These are phyloP conservation scores for Cyphomyrus discorhynchus DNA, from an alignment of 2,113 vertebrate genomes.

Conservation along the genomic window DNA sequence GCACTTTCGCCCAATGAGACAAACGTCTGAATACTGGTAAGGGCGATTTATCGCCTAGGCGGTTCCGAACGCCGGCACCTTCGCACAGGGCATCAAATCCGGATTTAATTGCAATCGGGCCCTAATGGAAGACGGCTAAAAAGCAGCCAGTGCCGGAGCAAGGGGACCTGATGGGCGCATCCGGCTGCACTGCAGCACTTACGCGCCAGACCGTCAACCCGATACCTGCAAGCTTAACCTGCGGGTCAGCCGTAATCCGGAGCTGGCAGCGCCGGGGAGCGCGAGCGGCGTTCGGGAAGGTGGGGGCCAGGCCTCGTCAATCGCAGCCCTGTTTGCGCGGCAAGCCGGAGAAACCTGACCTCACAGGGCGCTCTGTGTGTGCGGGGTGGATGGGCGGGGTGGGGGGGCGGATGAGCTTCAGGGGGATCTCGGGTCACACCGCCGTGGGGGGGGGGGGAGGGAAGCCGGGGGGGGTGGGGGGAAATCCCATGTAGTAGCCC, in stretches of 20 bases:
- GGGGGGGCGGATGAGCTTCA: not conserved
- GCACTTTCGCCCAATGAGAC: not conserved
- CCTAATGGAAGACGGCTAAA: not conserved
- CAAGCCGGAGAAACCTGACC: slow-evolving; percentile 28
- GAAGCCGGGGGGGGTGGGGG: slow-evolving; percentile 16
- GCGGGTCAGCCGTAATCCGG: not conserved
- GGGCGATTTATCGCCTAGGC: not conserved
- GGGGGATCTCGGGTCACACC: not conserved
- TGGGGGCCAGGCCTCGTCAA: slow-evolving; percentile 16
- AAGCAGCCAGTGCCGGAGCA: not conserved
- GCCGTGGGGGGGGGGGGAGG: not conserved
- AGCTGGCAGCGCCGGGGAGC: not conserved
- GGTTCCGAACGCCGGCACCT: not conserved
- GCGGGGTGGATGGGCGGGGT: not conserved
- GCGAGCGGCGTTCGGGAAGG: not conserved
- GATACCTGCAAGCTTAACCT: not conserved
- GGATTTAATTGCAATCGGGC: not conserved
- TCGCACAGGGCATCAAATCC: not conserved
- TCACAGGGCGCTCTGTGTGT: not conserved
- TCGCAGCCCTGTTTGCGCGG: slow-evolving; percentile 29
- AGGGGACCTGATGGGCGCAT: not conserved
- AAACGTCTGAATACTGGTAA: not conserved
- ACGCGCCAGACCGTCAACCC: not conserved
- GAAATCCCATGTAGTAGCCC: not conserved
- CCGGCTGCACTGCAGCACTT: not conserved